Base-by-base conservation (phyloP, 1,140 invertebrate genomes). In the Vanessa tameamea region DNA sequence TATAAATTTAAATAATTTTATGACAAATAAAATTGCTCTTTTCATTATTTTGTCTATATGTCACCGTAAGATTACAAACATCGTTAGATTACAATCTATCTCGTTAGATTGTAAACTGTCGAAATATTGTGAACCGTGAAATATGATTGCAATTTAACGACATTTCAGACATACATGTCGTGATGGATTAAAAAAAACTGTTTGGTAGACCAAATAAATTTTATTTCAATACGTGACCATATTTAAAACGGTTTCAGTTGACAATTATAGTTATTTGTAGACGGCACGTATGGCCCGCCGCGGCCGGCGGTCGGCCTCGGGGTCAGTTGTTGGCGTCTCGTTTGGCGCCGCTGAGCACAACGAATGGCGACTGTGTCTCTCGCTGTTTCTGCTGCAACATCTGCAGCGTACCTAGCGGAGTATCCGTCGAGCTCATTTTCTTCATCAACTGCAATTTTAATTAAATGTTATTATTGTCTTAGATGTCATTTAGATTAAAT, bases 391-490 rank as follows among this genome's bases (percentile, higher is more conserved):
- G 97, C 93, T 99, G 97, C 71, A 99, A 92, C 94, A 99, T 96
- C 80, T 97, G 97, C 20, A 99, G 93, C 3, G 99, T 99, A 79
- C 97, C 97, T 16, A 99, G 93, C 8, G 99, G 99, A 0, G 99
- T 99, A 89, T 99, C 99, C 7, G 98, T 99, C 11, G 98, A 99
- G 83, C 98, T 99, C 98, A 99, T 99, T 85, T 98, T 97, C 88
- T 98, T 98, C 97, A 99, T 98, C 76, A 99, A 90, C 95, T 98
- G 89, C 37, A 43, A 43, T 43, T 43, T 43, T 43, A 9, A 43
- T 43, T 8, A 43, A 43, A 43, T 43, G 7, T 43, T 43, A 43
- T 43, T 43, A 43, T 43, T 43, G 9, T 5, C 9, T 43, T 43
- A 43, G 0, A 43, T 43, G 37, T 43, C 3, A 43, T 9, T 43